Evolutionary conservation across 2,797 vertebrate genomes (phyloP).

Genomic region (Sebastes steindachneri): DNA sequence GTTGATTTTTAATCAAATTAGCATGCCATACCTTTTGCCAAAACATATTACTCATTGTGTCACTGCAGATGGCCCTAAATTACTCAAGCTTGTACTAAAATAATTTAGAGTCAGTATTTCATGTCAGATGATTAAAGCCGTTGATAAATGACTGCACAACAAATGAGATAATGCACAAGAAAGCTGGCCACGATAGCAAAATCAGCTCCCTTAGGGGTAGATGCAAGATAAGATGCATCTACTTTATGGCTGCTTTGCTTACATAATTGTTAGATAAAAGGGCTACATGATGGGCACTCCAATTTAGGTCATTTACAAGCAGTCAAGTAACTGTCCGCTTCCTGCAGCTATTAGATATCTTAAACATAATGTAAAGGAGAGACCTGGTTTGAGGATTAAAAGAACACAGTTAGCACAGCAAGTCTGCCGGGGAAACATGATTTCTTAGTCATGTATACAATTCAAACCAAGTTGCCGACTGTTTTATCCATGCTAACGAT

Average conservation of each 20-base stretch:
- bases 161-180: not conserved
- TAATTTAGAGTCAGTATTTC: constrained; percentile 13
- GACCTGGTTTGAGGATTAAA: not conserved
- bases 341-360: not conserved
- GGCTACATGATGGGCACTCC: not conserved
- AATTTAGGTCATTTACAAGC: not conserved
- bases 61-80: constrained; percentile 7
- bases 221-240: not conserved
- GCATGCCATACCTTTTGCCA: not conserved
- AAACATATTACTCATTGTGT: not conserved
- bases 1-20: not conserved
- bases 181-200: not conserved
- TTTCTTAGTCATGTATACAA: not conserved
- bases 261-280: too few relatives aligned
- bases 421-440: not conserved
- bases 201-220: not conserved
- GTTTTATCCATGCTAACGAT: not conserved
- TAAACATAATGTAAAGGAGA: not conserved
- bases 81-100: constrained; percentile 2
- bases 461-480: not conserved
- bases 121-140: constrained; percentile 1
- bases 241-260: not conserved
- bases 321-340: not conserved
- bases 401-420: not conserved
- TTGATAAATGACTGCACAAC: not conserved